Conservation (phyloP, 2,888 invertebrate species). For the Anarsia innoxiella region DNA sequence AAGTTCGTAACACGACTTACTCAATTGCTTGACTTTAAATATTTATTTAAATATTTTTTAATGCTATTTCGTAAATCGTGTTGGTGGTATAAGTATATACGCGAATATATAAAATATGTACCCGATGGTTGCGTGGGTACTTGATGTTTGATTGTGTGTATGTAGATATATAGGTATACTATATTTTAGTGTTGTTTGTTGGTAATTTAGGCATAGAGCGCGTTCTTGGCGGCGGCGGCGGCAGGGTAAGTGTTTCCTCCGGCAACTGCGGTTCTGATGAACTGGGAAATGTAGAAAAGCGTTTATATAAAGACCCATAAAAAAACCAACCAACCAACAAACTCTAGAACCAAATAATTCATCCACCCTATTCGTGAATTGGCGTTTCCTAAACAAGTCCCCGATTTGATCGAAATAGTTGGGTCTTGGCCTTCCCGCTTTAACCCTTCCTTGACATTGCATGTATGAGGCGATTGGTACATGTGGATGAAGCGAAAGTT, state of each 20-base stretch:
- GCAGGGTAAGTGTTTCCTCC: conserved; percentile 29
- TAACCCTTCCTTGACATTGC: no score
- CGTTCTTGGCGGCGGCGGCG: conserved; percentile 28
- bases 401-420: no score
- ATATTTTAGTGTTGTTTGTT: conserved; percentile 17
- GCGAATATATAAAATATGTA: conserved; percentile 14
- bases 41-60: conserved; percentile 49
- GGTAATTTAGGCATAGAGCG: conserved; percentile 20
- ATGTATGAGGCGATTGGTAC: no score
- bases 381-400: no score
- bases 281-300: no score
- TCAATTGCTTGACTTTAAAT: conserved; percentile 24
- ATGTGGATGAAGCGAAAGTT: no score
- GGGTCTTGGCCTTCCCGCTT: no score
- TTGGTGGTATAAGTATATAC: conserved; percentile 16
- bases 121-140: not conserved
- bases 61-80: conserved; percentile 5
- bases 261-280: conserved; percentile 27
- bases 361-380: no score
- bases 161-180: conserved; percentile 22
- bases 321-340: no score
- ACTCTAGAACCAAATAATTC: no score
- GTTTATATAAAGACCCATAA: no score
- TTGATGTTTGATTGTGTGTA: not conserved
- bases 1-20: conserved; percentile 2